phyloP scores from a whole-genome alignment of 2,888 invertebrate genomes.

The Callyntrura guangdongensis region DNA sequence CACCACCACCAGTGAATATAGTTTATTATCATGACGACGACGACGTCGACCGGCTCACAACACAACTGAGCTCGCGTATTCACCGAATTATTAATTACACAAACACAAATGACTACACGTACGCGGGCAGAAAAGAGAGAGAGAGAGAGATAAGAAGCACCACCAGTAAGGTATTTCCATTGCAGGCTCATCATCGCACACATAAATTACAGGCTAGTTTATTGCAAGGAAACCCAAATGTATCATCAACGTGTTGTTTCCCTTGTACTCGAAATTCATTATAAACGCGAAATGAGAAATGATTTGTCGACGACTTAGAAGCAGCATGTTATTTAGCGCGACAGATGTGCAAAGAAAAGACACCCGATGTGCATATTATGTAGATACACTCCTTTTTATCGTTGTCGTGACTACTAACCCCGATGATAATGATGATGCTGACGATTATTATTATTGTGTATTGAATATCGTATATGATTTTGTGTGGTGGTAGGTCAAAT shows the following conservation, averaged over 20 bases:
- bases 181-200: neutral
- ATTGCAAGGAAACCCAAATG: neutral
- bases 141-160: neutral
- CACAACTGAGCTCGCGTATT: slow-evolving; percentile 1
- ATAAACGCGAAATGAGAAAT: slow-evolving; percentile 22
- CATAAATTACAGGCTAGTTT: slow-evolving; percentile 48
- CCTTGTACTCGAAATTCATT: neutral
- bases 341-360: slow-evolving; percentile 64
- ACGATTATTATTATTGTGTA: slow-evolving; percentile 34
- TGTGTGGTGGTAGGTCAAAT: slow-evolving; percentile 82
- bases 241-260: slow-evolving; percentile 8
- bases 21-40: slow-evolving; percentile 15
- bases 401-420: no score
- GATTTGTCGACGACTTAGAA: neutral
- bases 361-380: no score
- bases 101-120: slow-evolving; percentile 59
- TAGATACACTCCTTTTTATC: no score
- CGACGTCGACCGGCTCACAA: slow-evolving; percentile 20
- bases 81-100: slow-evolving; percentile 74
- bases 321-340: slow-evolving; percentile 16
- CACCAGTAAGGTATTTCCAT: slow-evolving; percentile 6
- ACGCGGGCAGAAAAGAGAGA: neutral
- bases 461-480: slow-evolving; percentile 52
- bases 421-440: slow-evolving; percentile 42
- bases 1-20: no score